These are phyloP conservation scores for Poeciliopsis presidionis DNA, from an alignment of 2,797 vertebrate species.

Conservation along the genomic window DNA sequence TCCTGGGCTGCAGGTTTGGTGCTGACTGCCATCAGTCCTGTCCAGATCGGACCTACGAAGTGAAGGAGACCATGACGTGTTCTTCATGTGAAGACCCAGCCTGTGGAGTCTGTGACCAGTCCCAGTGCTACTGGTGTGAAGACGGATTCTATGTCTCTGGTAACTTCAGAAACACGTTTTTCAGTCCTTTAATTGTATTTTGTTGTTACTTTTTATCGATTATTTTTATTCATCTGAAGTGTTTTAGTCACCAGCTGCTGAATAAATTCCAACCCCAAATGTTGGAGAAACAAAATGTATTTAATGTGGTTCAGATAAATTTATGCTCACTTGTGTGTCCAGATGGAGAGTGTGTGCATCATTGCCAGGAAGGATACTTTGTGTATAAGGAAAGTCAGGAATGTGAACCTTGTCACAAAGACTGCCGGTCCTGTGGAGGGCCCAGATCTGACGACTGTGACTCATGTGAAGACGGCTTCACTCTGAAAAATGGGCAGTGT, in stretches of 20 bases:
- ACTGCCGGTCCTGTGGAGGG: constrained; percentile 84
- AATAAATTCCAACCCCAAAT: not conserved
- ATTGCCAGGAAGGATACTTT: constrained; percentile 85
- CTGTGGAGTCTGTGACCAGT: constrained; percentile 84
- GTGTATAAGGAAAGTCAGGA: constrained; percentile 73
- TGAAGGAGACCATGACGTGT: constrained; percentile 72
- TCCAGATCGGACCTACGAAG: constrained; percentile 84
- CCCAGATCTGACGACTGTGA: constrained; percentile 81
- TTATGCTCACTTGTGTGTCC: constrained; percentile 33
- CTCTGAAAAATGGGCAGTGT: constrained; percentile 75
- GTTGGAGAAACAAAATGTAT: not conserved
- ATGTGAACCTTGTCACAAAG: constrained; percentile 85
- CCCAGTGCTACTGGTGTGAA: constrained; percentile 85
- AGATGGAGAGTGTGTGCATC: constrained; percentile 85
- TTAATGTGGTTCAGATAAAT: not conserved
- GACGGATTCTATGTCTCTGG: constrained; percentile 84
- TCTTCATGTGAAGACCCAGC: constrained; percentile 71
- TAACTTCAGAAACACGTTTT: constrained; percentile 45
- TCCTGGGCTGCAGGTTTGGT: constrained; percentile 75
- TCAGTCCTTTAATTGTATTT: too few relatives aligned
- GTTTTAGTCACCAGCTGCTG: not conserved
- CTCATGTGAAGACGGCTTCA: constrained; percentile 74
- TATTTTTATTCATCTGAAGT: not conserved
- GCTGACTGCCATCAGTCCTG: constrained; percentile 83
- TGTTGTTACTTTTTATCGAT: not conserved